Evolutionary conservation across 2,113 vertebrate genomes (phyloP), one percentile per base, ranked within the genome.

Genomic region (Epinephelus lanceolatus): DNA sequence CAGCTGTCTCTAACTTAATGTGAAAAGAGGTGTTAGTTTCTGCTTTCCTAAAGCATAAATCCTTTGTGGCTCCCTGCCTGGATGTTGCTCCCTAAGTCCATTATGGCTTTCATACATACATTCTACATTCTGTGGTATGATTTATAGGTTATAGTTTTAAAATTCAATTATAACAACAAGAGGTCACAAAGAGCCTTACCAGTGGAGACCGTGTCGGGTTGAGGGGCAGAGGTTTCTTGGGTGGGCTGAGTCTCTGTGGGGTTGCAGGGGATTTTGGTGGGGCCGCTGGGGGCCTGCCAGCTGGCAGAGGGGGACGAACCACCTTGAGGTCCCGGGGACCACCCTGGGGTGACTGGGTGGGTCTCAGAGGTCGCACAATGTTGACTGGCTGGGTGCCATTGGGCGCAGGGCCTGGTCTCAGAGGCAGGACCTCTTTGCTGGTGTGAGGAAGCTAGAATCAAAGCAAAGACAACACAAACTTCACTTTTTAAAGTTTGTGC

Each of bases 181-280:
- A 42, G 40, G n/a, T 71, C 37, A 78, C 15, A 45, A 47, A 56
- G 3, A 27, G 4, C 1, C 93, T 96, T 90, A 97, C 97, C 96
- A 94, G 78, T 0, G 95, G 95, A 19, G 89, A 93, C 65, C 96
- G 91, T 23, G 94, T 78, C 0, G 97, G 97, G 81, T 95, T 96
- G 78, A 95, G 94, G 17, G 97, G 97, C 25, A 97, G 95, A 7
- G 97, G 97, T 37, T 96, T 98, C 95, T 92, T 96, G 0, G 97
- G 97, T 0, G 97, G 95, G 0, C 93, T 96, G 14, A 96, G 93
- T 79, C 96, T 96, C 63, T 86, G 89, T 17, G 92, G 89, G 1
- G 88, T 77, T 2, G 45, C 0, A 0, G 94, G 91, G 0, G 94
- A 93, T 60, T 92, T 96, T 69, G 82, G 71, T 25, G 83, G 84